Evolutionary conservation across 2,113 vertebrate species (phyloP).

Genomic region (Thunnus thynnus): DNA sequence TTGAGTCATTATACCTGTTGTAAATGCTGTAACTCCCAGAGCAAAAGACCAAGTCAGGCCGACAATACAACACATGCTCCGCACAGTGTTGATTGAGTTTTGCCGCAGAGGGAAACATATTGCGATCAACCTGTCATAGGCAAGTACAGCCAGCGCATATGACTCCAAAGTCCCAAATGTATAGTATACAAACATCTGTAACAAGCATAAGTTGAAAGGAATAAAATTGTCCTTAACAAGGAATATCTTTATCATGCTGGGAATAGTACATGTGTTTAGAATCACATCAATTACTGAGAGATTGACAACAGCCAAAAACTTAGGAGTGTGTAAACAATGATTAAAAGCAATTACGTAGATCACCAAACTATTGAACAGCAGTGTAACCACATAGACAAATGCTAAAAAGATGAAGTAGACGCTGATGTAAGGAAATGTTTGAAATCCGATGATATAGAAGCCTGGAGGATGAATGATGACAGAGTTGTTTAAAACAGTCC

Average conservation of each 20-base stretch:
- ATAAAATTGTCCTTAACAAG: slow-evolving; percentile 73
- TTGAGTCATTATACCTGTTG: slow-evolving; percentile 53
- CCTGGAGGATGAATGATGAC: slow-evolving; percentile 77
- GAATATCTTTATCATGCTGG: slow-evolving; percentile 77
- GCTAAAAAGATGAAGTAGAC: slow-evolving; percentile 77
- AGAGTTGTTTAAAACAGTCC: slow-evolving; percentile 49
- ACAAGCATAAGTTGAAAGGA: slow-evolving; percentile 70
- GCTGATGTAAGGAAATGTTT: slow-evolving; percentile 47
- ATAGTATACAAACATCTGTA: slow-evolving; percentile 79
- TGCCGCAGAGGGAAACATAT: slow-evolving; percentile 82
- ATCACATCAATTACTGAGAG: slow-evolving; percentile 74
- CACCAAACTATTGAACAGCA: slow-evolving; percentile 74
- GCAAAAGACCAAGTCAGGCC: slow-evolving; percentile 48
- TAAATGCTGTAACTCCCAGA: accelerated
- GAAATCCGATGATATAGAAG: slow-evolving; percentile 77
- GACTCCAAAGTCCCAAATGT: slow-evolving; percentile 60
- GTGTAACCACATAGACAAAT: slow-evolving; percentile 67
- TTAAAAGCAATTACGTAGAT: slow-evolving; percentile 67
- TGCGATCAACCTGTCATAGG: slow-evolving; percentile 79
- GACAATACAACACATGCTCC: slow-evolving; percentile 72
- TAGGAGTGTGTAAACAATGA: slow-evolving; percentile 73
- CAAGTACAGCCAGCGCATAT: slow-evolving; percentile 72
- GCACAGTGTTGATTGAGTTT: slow-evolving; percentile 69
- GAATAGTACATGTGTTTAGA: slow-evolving; percentile 72
- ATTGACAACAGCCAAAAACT: slow-evolving; percentile 78